phyloP scores from a whole-genome alignment of 2,888 invertebrate species.

The Drosophila prolongata region DNA sequence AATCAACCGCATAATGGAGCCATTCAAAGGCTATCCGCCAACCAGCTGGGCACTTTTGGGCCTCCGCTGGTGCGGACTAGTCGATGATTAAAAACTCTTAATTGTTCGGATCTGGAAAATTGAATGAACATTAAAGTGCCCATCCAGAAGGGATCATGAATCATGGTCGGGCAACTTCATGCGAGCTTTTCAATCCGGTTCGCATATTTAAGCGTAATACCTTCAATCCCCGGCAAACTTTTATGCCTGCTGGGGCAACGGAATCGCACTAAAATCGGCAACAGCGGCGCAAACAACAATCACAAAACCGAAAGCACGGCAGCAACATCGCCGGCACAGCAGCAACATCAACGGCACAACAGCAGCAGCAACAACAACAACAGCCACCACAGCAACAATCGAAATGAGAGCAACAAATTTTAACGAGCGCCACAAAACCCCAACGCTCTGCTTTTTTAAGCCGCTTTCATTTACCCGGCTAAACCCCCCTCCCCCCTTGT shows the following conservation, averaged over 20 bases:
- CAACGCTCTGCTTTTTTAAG: conserved; percentile 65
- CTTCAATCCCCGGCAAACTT: conserved; percentile 56
- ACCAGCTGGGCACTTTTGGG: conserved; percentile 34
- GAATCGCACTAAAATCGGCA: conserved; percentile 51
- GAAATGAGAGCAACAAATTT: conserved; percentile 79
- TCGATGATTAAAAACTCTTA: conserved; percentile 66
- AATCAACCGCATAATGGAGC: conserved; percentile 74
- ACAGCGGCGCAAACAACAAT: conserved; percentile 46
- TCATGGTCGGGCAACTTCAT: conserved; percentile 45
- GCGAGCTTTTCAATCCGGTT: conserved; percentile 51
- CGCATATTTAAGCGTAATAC: conserved; percentile 68
- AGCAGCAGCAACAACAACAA: conserved; percentile 35
- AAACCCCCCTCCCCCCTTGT: background rate
- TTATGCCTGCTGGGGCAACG: conserved; percentile 35
- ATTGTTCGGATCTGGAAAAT: conserved; percentile 51
- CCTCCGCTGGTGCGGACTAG: conserved; percentile 28
- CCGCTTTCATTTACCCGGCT: conserved; percentile 46
- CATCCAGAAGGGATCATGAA: conserved; percentile 43
- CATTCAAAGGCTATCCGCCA: conserved; percentile 32
- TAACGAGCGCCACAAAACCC: conserved; percentile 77
- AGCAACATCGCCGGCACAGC: conserved; percentile 21
- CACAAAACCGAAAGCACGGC: conserved; percentile 15
- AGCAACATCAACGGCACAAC: conserved; percentile 21
- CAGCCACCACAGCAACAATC: conserved; percentile 55
- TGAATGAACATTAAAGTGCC: conserved; percentile 61